phyloP scores from a whole-genome alignment of 2,113 vertebrate species.

The Gambusia affinis region DNA sequence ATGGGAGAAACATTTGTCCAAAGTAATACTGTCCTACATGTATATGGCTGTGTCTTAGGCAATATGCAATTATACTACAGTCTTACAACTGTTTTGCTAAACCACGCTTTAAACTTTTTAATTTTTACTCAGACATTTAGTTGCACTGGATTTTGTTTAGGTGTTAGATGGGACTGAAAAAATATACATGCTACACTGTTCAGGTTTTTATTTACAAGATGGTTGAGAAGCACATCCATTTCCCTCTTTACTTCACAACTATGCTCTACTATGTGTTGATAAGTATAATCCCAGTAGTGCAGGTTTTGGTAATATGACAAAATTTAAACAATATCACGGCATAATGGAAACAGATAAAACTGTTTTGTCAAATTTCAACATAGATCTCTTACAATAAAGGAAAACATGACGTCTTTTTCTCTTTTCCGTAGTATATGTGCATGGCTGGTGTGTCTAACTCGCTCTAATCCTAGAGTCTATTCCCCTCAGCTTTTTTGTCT shows the following conservation, averaged over 20 bases:
- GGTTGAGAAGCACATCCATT: background rate
- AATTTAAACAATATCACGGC: background rate
- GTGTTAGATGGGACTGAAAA: too few relatives aligned
- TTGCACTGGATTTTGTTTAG: too few relatives aligned
- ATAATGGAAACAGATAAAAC: background rate
- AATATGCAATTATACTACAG: too few relatives aligned
- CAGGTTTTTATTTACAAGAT: too few relatives aligned
- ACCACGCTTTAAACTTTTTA: too few relatives aligned
- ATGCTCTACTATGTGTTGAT: background rate
- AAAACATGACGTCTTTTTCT: background rate
- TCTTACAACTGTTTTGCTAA: too few relatives aligned
- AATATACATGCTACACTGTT: too few relatives aligned
- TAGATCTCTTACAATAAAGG: background rate
- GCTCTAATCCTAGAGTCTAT: slow-evolving; percentile 8
- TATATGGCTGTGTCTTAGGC: too few relatives aligned
- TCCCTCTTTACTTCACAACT: background rate
- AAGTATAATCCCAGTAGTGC: background rate
- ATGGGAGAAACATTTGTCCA: too few relatives aligned
- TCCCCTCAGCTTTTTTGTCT: slow-evolving; percentile 58
- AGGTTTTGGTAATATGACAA: background rate
- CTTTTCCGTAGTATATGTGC: background rate
- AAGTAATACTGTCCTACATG: too few relatives aligned
- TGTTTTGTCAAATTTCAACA: background rate
- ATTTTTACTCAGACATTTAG: too few relatives aligned
- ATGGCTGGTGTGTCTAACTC: background rate